A percentile compares a stretch with the other conserved stretches of the same genome.
Conservation (phyloP, 2,797 vertebrate genomes). For the Phaenicophaeus curvirostris region DNA sequence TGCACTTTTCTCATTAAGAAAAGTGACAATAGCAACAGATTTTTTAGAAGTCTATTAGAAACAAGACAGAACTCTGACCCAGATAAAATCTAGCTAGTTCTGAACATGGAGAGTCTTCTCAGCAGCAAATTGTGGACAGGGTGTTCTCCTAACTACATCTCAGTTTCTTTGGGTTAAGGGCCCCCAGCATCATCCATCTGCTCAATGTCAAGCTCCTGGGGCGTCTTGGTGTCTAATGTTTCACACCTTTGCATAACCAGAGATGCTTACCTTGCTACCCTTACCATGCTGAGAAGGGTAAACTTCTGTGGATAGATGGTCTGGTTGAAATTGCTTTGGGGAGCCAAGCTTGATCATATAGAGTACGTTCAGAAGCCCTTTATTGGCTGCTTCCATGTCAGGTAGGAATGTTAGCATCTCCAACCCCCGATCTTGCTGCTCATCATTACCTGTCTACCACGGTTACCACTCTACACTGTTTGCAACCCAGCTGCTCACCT, state of each 20-base stretch:
- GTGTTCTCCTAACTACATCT: neutral
- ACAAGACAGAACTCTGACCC: neutral
- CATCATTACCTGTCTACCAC: neutral
- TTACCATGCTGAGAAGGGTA: neutral
- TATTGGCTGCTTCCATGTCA: neutral
- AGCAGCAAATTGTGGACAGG: neutral
- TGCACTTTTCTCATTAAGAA: conserved; percentile 14
- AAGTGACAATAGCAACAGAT: neutral
- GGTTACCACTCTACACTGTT: neutral
- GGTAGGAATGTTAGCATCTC: neutral
- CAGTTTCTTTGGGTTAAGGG: neutral
- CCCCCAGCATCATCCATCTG: neutral
- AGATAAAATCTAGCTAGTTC: neutral
- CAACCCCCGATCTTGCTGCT: neutral
- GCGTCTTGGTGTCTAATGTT: neutral
- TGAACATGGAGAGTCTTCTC: neutral
- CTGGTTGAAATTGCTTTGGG: neutral
- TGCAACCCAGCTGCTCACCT: neutral
- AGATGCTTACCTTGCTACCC: neutral
- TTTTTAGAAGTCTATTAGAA: neutral
- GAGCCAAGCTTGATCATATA: neutral
- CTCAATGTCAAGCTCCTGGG: neutral
- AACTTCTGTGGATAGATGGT: neutral
- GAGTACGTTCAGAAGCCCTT: neutral
- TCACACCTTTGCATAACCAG: neutral